Base-by-base conservation (phyloP, 2,797 vertebrate species). In the Smutsia gigantea region DNA sequence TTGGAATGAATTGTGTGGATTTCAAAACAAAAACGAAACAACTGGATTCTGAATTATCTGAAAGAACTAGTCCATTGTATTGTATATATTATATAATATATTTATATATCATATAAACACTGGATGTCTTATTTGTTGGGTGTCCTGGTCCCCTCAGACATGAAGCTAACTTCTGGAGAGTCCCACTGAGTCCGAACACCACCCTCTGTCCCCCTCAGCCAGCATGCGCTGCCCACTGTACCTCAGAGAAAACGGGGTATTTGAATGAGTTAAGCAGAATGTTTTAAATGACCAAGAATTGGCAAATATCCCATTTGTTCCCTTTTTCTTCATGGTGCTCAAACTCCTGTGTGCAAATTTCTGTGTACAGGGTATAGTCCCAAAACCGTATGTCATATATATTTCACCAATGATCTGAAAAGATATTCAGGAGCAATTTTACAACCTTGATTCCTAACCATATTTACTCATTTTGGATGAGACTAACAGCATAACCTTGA, bases 111-210 rank as follows among this genome's bases (percentile, higher is more conserved):
- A 46, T 46, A 46, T 46, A 46, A 46, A 46, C 42, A 46, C 42
- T 46, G 42, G 42, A 8, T 46, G 42, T 46, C 4, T 0, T 15
- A 9, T 8, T 23, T 63, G 19, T 46, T 3, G 7, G 15, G 79
- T 1, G 14, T n/a, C 29, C 15, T 13, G 29, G 4, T 46, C 4
- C 5, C 3, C 39, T n/a, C 39, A 1, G 9, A 14, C 0, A 7
- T 4, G 0, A 19, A 9, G 29, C 18, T 5, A 12, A 10, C 10
- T 42, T 17, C 78, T 4, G 7, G 57, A 18, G 1, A 5, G 17
- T 46, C 29, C 0, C 7, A 5, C 57, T 8, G 39, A 31, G 7
- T 82, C 39, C 37, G 13, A 14, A 46, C 31, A 19, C 46, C 39
- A n/a, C 79, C 29, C 7, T 23, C 39, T 27, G 31, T 10, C 39